Base-by-base conservation (phyloP, 2,888 invertebrate genomes). In the Serripes groenlandicus region DNA sequence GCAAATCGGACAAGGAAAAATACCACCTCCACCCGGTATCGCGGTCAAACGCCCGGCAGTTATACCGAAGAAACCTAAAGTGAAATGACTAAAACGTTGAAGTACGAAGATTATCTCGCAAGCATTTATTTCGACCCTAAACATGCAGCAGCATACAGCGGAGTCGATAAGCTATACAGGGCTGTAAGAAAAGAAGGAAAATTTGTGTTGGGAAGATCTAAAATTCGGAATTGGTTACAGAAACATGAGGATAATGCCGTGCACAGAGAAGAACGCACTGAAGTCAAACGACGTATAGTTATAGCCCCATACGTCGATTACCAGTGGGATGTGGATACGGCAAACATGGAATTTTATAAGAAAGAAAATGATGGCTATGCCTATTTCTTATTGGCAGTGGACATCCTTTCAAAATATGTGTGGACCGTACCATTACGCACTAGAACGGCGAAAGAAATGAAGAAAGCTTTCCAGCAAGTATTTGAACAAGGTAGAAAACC, bases 211-310 rank as follows among this genome's bases (percentile, higher is more conserved):
- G 64, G 80, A 1, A 64, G 70, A 64, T 52, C 42, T 3, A 82
- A 84, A 60, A 80, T 88, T 52, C 77, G 75, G 18, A 78, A 88
- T 28, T 84, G 84, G 88, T 58, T 86, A 26, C 58, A 76, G 42
- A 85, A 77, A 75, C 85, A 84, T 37, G 83, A 86, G 70, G 75
- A 78, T 83, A 84, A 75, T 64, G 79, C 80, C 23, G 74, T 88
- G 28, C 83, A 85, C 37, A 52, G 78, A 66, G 76, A 80, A 60
- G 66, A 52, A 1, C 49, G 80, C n/a, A 4, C 60, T 15, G 75
- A 75, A 75, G 84, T 86, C 28, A 78, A 73, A 56, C 74, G 84
- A 0, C 52, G 74, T 21, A 21, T 69, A 58, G 82, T 86, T 11
- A 54, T 84, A 15, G 72, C 79, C 9, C 79, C 81, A 58, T 71